Conservation (phyloP, 2,888 invertebrate species). For the Gonocerus acuteangulatus region DNA sequence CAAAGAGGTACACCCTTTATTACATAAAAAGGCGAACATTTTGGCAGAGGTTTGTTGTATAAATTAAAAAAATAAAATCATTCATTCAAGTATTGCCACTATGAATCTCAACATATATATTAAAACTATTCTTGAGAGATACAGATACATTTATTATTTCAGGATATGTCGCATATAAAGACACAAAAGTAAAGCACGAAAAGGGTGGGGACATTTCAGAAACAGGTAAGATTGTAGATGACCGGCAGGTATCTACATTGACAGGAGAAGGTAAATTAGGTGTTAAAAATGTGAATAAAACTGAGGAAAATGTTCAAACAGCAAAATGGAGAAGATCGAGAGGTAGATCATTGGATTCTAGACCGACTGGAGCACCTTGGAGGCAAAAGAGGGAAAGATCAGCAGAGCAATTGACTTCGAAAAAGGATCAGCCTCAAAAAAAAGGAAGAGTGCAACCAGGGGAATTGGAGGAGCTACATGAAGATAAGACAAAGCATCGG, state of each 20-base stretch:
- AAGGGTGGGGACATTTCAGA: constrained; percentile 44
- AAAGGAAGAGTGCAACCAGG: background rate
- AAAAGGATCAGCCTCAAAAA: background rate
- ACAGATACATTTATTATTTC: constrained; percentile 3
- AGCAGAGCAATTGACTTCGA: background rate
- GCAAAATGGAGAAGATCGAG: constrained; percentile 34
- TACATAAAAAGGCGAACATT: too few relatives aligned
- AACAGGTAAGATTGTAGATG: constrained; percentile 16
- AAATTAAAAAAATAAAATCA: too few relatives aligned
- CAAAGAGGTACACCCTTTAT: too few relatives aligned
- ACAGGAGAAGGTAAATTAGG: background rate
- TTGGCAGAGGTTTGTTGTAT: too few relatives aligned
- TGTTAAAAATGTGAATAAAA: background rate
- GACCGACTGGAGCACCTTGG: constrained; percentile 29
- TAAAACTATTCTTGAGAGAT: too few relatives aligned
- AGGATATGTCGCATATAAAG: constrained; percentile 42
- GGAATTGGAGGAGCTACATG: background rate
- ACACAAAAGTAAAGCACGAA: constrained; percentile 45
- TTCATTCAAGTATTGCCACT: too few relatives aligned
- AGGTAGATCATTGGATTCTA: constrained; percentile 32
- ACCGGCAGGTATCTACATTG: background rate
- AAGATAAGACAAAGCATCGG: background rate
- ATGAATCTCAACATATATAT: too few relatives aligned
- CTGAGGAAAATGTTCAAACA: background rate
- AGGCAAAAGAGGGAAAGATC: constrained; percentile 1